Base-by-base conservation (phyloP, 2,888 invertebrate genomes). In the Prostheceraeus crozeri region DNA sequence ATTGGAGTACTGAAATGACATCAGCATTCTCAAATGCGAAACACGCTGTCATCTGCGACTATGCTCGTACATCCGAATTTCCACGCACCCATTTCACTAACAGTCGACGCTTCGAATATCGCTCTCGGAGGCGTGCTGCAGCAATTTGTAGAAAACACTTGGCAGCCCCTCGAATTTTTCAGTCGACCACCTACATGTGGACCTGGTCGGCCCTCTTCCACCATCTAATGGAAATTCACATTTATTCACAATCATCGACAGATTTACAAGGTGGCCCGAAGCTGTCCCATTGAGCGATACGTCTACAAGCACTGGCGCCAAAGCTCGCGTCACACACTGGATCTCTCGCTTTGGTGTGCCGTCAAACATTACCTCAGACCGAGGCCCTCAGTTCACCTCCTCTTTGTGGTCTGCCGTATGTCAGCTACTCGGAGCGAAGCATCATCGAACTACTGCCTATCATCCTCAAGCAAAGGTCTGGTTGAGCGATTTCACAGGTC, bases 101-200 rank as follows among this genome's bases (percentile, higher is more conserved):
- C n/a, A n/a, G n/a, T n/a, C n/a, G n/a, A n/a, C n/a, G n/a, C n/a
- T n/a, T n/a, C n/a, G n/a, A n/a, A n/a, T n/a, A n/a, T n/a, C n/a
- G n/a, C n/a, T n/a, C n/a, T n/a, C n/a, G n/a, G n/a, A n/a, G n/a
- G n/a, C n/a, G n/a, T n/a, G n/a, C n/a, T n/a, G n/a, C n/a, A n/a
- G n/a, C n/a, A n/a, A n/a, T n/a, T n/a, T n/a, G n/a, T n/a, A n/a
- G n/a, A n/a, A n/a, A n/a, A n/a, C n/a, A n/a, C n/a, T n/a, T n/a
- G n/a, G n/a, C n/a, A n/a, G n/a, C n/a, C n/a, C n/a, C n/a, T n/a
- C n/a, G n/a, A n/a, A n/a, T n/a, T n/a, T n/a, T n/a, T n/a, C n/a
- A n/a, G n/a, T n/a, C n/a, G n/a, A n/a, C n/a, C 74, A 76, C 60
- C 66, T 77, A 3, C 76, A 78, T 64, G 67, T 78, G 1, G 76